Base-by-base conservation (phyloP, 2,113 vertebrate species). In the Ammodytes marinus region DNA sequence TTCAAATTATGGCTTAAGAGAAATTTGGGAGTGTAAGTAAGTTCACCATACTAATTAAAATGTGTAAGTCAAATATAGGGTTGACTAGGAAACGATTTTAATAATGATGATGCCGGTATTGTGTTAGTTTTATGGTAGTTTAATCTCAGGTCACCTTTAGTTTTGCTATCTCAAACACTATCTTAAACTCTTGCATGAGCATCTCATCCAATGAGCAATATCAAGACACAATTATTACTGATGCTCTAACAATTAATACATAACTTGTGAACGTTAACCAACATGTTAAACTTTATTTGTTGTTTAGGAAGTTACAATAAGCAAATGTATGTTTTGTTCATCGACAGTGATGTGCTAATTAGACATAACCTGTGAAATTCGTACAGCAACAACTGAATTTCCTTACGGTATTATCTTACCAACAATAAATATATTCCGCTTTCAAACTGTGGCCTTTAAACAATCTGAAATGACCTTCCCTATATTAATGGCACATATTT, bases 371-470 rank as follows among this genome's bases (percentile, higher is more conserved):
- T 39, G 14, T 59, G 55, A 59, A n/a, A 60, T 49, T 19, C 11
- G 0, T 15, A 8, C 15, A 46, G 40, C 8, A 19, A 47, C 12
- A 58, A 59, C 3, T 61, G 11, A 12, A 17, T 65, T 65, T 14
- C 10, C 8, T 37, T 27, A 40, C 9, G 15, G n/a, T 40, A 52
- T 5, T 43, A 14, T 17, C 27, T 54, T 7, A 13, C 47, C 6
- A 39, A 50, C 7, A 7, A 64, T 7, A 4, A 5, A 64, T 11
- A 5, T 68, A 27, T 65, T 46, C 15, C 52, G 5, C 12, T 8
- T 50, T 64, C 74, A 60, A 19, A 60, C 42, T 13, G 17, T 37
- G 19, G 17, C 59, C 4, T 13, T 54, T 74, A 37, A 68, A 61
- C 27, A 61, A 19, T 49, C 39, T 35, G 4, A 53, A 17, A 43